These are phyloP conservation scores for Triplophysa bombifrons DNA, from an alignment of 2,797 vertebrate species.

Conservation along the genomic window DNA sequence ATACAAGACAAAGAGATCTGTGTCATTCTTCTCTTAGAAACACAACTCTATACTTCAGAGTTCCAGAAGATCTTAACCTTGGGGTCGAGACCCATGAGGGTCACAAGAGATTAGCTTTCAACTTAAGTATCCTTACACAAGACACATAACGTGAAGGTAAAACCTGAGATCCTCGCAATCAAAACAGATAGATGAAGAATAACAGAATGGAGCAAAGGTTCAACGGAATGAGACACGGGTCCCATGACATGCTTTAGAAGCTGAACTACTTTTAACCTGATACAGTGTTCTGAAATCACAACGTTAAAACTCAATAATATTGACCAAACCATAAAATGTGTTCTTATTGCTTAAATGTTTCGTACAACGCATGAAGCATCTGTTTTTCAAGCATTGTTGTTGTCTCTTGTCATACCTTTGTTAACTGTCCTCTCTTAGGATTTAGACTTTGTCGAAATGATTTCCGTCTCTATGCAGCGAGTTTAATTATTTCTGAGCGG, in stretches of 20 bases:
- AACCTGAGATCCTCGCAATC: neutral
- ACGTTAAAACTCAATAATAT: neutral
- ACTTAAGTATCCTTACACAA: neutral
- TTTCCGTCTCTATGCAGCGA: slow-evolving; percentile 67
- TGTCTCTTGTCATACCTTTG: slow-evolving; percentile 1
- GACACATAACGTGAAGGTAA: neutral
- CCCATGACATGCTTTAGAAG: neutral
- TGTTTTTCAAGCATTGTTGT: slow-evolving; percentile 25
- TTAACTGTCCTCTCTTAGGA: slow-evolving; percentile 17
- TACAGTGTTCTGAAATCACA: neutral
- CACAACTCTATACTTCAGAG: neutral
- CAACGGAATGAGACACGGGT: neutral
- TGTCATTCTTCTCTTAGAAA: slow-evolving; percentile 6
- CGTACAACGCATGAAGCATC: slow-evolving; percentile 23
- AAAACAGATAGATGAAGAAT: neutral
- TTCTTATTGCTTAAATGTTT: neutral
- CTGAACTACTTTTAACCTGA: neutral
- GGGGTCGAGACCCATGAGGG: neutral
- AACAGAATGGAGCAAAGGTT: neutral
- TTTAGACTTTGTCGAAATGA: slow-evolving; percentile 72
- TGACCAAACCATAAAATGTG: neutral
- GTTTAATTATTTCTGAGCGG: slow-evolving; percentile 79
- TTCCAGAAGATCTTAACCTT: neutral
- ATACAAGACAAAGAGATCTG: slow-evolving; percentile 25
- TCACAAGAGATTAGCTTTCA: neutral